Conservation (phyloP, 1,140 invertebrate genomes). For the Macrotrachela quadricornifera region DNA sequence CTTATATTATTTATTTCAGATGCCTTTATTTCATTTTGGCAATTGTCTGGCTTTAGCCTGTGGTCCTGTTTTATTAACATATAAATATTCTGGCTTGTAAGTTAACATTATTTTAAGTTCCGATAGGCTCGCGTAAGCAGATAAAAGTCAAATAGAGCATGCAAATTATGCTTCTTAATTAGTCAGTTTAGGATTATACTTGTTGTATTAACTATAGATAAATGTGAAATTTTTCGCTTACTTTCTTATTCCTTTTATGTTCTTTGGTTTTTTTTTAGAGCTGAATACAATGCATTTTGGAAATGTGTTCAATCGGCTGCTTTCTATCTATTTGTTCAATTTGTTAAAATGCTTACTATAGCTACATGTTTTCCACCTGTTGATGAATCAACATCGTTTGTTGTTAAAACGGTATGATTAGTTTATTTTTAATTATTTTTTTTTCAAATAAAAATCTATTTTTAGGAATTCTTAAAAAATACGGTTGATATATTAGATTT, state of each 20-base stretch:
- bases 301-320: constrained; percentile 83
- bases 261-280: constrained; percentile 49
- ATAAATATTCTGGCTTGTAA: constrained; percentile 86
- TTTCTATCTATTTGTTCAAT: constrained; percentile 73
- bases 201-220: too few relatives aligned
- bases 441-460: constrained; percentile 19
- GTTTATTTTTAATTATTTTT: too few relatives aligned
- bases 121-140: too few relatives aligned
- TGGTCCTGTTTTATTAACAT: constrained; percentile 76
- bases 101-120: too few relatives aligned
- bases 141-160: too few relatives aligned
- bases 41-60: constrained; percentile 78
- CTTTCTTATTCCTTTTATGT: too few relatives aligned
- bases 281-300: constrained; percentile 89
- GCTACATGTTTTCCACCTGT: constrained; percentile 82
- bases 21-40: constrained; percentile 89
- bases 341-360: constrained; percentile 79
- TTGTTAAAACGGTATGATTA: constrained; percentile 26
- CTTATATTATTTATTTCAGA: constrained; percentile 20
- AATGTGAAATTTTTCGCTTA: too few relatives aligned
- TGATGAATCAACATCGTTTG: constrained; percentile 35
- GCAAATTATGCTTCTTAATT: too few relatives aligned
- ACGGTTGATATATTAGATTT: constrained; percentile 79
- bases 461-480: constrained; percentile 70
- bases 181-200: too few relatives aligned